Percentiles rank a stretch among this genome's conserved stretches.
Evolutionary conservation across 2,113 vertebrate genomes (phyloP).

Genomic region (Brienomyrus brachyistius): DNA sequence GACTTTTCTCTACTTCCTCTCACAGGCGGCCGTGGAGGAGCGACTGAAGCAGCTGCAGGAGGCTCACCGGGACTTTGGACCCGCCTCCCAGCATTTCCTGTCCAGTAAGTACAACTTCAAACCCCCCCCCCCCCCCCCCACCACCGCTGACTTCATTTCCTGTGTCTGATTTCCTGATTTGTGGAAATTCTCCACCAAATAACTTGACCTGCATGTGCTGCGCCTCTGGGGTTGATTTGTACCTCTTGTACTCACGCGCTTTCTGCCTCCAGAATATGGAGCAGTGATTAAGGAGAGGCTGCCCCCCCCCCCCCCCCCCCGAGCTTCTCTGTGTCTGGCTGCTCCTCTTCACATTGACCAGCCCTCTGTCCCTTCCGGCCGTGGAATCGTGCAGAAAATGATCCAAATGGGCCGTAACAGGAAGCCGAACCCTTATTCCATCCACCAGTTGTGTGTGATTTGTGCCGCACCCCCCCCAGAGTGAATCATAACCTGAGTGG

Average conservation of each 20-base stretch:
- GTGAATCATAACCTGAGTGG: not conserved
- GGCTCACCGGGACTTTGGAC: slow-evolving; percentile 88
- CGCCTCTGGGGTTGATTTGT: not conserved
- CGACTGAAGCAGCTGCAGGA: slow-evolving; percentile 86
- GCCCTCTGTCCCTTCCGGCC: not conserved
- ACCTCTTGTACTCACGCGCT: not conserved
- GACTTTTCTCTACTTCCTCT: slow-evolving; percentile 5
- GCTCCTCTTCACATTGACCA: not conserved
- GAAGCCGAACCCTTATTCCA: not conserved
- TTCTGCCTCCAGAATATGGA: slow-evolving; percentile 21
- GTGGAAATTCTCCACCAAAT: not conserved
- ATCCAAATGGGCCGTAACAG: not conserved
- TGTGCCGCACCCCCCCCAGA: not conserved
- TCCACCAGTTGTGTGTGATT: not conserved
- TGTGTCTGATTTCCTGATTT: not conserved
- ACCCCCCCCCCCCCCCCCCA: not conserved
- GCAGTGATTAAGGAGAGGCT: slow-evolving; percentile 37
- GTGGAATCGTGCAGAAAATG: not conserved
- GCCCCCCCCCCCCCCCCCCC: not conserved
- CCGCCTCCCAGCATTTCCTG: slow-evolving; percentile 89
- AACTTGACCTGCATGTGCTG: not conserved
- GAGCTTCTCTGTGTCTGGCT: not conserved
- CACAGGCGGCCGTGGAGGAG: slow-evolving; percentile 83
- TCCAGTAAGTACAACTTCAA: slow-evolving; percentile 72
- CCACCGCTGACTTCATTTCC: slow-evolving; percentile 26